Evolutionary conservation across 2,113 vertebrate genomes (phyloP).

Genomic region (Poeciliopsis occidentalis): DNA sequence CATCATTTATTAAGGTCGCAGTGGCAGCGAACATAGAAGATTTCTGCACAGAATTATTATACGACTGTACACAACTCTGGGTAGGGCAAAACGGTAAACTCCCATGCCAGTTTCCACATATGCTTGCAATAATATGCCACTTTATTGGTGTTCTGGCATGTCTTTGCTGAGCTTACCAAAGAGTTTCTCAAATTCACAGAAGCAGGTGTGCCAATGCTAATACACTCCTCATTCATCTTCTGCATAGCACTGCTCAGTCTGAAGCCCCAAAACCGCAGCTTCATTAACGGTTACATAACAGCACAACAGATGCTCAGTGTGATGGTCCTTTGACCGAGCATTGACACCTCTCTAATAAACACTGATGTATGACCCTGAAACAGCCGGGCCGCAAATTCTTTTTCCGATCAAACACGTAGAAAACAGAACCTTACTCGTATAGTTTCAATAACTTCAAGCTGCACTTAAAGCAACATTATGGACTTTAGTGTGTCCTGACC

Average conservation of each 20-base stretch:
- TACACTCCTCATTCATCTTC: constrained; percentile 30
- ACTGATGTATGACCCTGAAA: constrained; percentile 45
- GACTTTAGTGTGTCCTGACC: constrained; percentile 8
- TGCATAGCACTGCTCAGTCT: constrained; percentile 54
- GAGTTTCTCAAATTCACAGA: not conserved
- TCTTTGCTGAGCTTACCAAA: constrained; percentile 31
- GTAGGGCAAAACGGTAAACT: not conserved
- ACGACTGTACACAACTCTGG: too few relatives aligned
- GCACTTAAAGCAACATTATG: constrained; percentile 1
- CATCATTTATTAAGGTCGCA: not conserved
- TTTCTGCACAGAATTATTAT: not conserved
- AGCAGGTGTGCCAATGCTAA: constrained; percentile 20
- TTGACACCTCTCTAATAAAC: constrained; percentile 26
- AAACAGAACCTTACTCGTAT: constrained; percentile 4
- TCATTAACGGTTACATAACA: constrained; percentile 64
- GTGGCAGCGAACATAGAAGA: too few relatives aligned
- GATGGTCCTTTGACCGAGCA: constrained; percentile 32
- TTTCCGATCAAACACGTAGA: constrained; percentile 26
- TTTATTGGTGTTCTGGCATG: not conserved
- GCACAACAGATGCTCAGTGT: constrained; percentile 60
- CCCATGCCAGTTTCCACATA: not conserved
- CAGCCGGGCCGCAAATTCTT: constrained; percentile 10
- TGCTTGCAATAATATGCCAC: not conserved
- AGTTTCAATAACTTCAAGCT: not conserved
- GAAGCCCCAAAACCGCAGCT: constrained; percentile 53